Evolutionary conservation across 2,113 vertebrate genomes (phyloP), one percentile per base, ranked within the genome.

Genomic region (Psephotus haematonotus): DNA sequence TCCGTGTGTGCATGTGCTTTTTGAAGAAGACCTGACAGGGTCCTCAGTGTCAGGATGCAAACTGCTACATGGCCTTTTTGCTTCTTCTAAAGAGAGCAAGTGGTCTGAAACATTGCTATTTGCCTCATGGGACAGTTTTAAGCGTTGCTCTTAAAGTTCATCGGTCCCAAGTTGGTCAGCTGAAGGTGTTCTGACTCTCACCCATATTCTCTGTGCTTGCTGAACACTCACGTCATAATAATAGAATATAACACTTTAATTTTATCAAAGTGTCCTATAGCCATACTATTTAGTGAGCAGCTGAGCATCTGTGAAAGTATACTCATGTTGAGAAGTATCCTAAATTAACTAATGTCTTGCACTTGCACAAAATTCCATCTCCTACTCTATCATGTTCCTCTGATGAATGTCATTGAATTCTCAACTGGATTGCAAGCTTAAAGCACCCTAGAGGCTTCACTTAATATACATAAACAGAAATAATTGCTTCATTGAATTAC

Each of bases 401-500:
- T 82, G 49, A 14, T 77, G 65, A 91, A 84, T 63, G 57, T 53
- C 49, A 47, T 16, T 75, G 68, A 81, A 88, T 85, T 41, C 53
- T 91, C 67, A 74, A 79, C 19, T 67, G 67, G 22, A 82, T 60
- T 75, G 63, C 11, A 83, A 92, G 15, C 39, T 83, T 92, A 71
- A 80, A 88, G 18, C 13, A 88, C 60, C 57, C 55, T 57, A 71
- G 57, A 92, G 69, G 22, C 27, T 86, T 91, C 52, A 57, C 16
- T 75, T 79, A 76, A 84, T 75, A 22, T 57, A 84, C 50, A 17
- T 39, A 92, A 82, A 65, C n/a, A 84, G 52, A 84, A 90, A 87
- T 53, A 91, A 94, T 92, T 80, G 7, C 37, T 82, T 91, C 16
- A 79, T 9, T 89, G 62, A 82, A 77, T 89, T 84, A 72, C 41